Conservation (phyloP, 37 sponge, comb jelly and placozoan genomes). For the Aplysina aerophoba region DNA sequence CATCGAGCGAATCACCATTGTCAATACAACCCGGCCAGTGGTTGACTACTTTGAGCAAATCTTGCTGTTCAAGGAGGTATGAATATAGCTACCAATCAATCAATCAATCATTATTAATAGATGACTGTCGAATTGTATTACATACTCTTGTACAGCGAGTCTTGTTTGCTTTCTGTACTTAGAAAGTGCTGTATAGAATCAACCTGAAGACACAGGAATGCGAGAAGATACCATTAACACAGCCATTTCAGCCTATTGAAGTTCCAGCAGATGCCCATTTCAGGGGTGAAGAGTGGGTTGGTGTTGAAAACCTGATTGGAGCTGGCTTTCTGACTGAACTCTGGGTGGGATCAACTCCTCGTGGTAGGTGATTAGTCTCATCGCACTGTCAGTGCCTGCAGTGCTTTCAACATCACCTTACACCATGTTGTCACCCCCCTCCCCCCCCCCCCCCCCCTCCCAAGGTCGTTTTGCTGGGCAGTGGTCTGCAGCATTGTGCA, state of each 20-base stretch:
- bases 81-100: no score
- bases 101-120: no score
- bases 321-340: neutral
- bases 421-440: no score
- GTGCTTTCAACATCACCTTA: no score
- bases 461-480: neutral
- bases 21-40: neutral
- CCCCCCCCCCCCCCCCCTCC: no score
- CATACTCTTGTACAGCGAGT: neutral
- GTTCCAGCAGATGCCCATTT: neutral
- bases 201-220: constrained; percentile 6
- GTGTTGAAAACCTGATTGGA: neutral
- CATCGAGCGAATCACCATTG: neutral
- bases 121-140: neutral
- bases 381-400: neutral
- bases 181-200: neutral
- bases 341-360: neutral
- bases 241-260: neutral
- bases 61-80: neutral
- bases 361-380: neutral
- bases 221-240: no score
- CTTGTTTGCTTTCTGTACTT: neutral
- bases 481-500: neutral
- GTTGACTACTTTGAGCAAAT: neutral
- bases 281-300: neutral